These are phyloP conservation scores for Catocala nupta DNA, from an alignment of 2,888 invertebrate species.

Conservation along the genomic window DNA sequence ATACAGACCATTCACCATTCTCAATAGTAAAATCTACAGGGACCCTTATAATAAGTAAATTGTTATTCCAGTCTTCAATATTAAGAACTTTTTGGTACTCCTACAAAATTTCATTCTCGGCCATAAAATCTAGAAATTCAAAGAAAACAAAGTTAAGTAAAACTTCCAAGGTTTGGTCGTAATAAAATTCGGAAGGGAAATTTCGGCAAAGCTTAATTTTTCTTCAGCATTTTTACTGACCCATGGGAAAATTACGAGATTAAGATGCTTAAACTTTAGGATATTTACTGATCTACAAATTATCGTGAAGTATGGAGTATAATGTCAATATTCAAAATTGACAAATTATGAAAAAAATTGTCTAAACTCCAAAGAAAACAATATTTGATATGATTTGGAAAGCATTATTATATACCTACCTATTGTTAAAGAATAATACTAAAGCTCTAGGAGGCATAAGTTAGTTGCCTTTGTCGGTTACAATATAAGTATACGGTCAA, in stretches of 20 bases:
- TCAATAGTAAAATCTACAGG: slow-evolving; percentile 3
- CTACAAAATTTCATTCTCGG: slow-evolving; percentile 33
- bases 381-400: too few relatives aligned
- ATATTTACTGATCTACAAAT: slow-evolving; percentile 3
- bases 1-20: background rate
- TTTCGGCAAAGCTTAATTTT: slow-evolving; percentile 46
- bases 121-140: slow-evolving; percentile 50
- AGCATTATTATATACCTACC: too few relatives aligned
- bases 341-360: too few relatives aligned
- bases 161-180: slow-evolving; percentile 41
- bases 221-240: slow-evolving; percentile 34
- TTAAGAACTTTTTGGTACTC: slow-evolving; percentile 29
- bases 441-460: too few relatives aligned
- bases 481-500: too few relatives aligned
- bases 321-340: too few relatives aligned
- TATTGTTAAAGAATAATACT: too few relatives aligned
- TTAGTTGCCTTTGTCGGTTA: too few relatives aligned
- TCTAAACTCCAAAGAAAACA: too few relatives aligned
- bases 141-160: slow-evolving; percentile 42
- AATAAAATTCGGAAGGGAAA: slow-evolving; percentile 45
- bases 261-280: slow-evolving; percentile 17
- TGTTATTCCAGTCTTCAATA: slow-evolving; percentile 38
- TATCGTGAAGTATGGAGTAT: background rate
- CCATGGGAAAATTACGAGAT: slow-evolving; percentile 10
- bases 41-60: slow-evolving; percentile 16